Percentiles rank a stretch among this genome's conserved stretches.
phyloP scores from a whole-genome alignment of 2,888 invertebrate genomes.

The Oxycera nigricornis region DNA sequence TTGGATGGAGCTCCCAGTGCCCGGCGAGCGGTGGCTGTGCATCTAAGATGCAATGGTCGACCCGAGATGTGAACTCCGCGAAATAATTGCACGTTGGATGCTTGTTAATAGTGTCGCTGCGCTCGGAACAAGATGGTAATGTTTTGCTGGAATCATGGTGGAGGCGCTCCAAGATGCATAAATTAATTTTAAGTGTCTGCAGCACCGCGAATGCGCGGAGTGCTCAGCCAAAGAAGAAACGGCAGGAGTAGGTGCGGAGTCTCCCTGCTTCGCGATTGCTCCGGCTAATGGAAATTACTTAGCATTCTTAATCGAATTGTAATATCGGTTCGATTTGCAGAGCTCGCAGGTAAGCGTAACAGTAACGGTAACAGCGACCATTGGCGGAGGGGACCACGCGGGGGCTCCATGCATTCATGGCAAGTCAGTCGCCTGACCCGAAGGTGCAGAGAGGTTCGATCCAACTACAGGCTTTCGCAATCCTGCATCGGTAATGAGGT shows the following conservation, averaged over 20 bases:
- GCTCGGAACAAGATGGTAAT: conserved; percentile 23
- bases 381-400: conserved; percentile 16
- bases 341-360: not conserved
- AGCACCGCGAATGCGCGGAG: not conserved
- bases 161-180: conserved; percentile 39
- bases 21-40: conserved; percentile 1
- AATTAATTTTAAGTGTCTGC: conserved; percentile 26
- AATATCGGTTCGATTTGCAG: conserved; percentile 34
- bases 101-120: conserved; percentile 36
- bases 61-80: conserved; percentile 29
- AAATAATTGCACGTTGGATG: conserved; percentile 37
- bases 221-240: conserved; percentile 4
- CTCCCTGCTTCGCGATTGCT: not conserved
- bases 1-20: not conserved
- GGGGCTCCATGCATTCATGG: conserved; percentile 29
- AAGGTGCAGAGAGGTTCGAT: conserved; percentile 33
- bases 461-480: conserved; percentile 36
- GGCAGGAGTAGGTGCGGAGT: not conserved
- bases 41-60: conserved; percentile 16
- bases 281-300: conserved; percentile 38
- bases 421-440: conserved; percentile 37
- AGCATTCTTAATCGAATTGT: conserved; percentile 40
- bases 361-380: not conserved
- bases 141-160: conserved; percentile 15
- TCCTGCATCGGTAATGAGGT: conserved; percentile 39